These are phyloP conservation scores for Zalophus californianus DNA, from an alignment of 2,797 vertebrate genomes.

Conservation along the genomic window DNA sequence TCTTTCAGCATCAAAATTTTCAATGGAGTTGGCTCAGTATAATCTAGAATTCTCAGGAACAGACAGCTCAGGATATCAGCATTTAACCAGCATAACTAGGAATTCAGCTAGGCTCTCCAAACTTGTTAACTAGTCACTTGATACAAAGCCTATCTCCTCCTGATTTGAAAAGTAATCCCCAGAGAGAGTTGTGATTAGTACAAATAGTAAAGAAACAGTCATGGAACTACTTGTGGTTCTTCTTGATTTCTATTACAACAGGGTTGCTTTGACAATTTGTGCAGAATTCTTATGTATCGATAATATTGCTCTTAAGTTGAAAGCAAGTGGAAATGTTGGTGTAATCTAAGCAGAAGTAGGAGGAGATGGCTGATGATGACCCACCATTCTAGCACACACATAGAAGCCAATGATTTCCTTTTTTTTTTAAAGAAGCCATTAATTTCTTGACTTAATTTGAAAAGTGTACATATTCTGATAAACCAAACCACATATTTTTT, in stretches of 20 bases:
- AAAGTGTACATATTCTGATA: not conserved
- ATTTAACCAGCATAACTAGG: not conserved
- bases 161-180: constrained; percentile 42
- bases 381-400: not conserved
- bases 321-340: not conserved
- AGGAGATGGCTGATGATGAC: not conserved
- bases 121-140: not conserved
- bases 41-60: not conserved
- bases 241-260: constrained; percentile 22
- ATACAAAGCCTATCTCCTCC: not conserved
- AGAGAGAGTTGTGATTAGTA: not conserved
- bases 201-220: not conserved
- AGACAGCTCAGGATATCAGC: not conserved
- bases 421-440: not conserved
- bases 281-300: not conserved
- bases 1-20: constrained; percentile 54
- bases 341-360: not conserved
- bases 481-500: constrained; percentile 11
- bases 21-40: constrained; percentile 7
- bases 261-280: not conserved
- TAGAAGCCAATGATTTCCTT: not conserved
- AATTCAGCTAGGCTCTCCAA: not conserved
- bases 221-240: not conserved
- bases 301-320: not conserved
- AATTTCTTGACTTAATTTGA: constrained; percentile 1